These are phyloP conservation scores for Colletes collaris DNA, from an alignment of 2,888 invertebrate genomes.

Conservation along the genomic window DNA sequence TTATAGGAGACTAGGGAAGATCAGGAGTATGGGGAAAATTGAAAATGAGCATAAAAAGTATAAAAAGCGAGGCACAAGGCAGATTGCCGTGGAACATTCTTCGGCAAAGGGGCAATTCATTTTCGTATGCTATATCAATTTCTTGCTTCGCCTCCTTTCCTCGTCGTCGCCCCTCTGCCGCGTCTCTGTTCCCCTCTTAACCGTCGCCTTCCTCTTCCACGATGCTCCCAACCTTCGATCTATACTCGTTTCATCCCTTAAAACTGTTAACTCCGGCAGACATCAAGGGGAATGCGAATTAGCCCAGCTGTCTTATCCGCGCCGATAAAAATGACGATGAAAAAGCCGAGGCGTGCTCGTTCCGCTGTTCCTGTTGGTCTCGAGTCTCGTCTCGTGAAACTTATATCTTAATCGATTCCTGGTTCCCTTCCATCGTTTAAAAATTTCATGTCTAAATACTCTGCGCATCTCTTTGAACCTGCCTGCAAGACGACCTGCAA, in stretches of 20 bases:
- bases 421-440: conserved; percentile 47
- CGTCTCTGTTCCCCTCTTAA: conserved; percentile 53
- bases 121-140: conserved; percentile 83
- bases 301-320: conserved; percentile 76
- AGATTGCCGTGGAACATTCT: conserved; percentile 82
- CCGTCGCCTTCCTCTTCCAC: conserved; percentile 44
- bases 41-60: conserved; percentile 82
- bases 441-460: conserved; percentile 61
- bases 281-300: conserved; percentile 82
- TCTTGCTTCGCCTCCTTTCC: conserved; percentile 80
- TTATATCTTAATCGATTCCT: conserved; percentile 67
- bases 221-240: conserved; percentile 73
- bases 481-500: conserved; percentile 30
- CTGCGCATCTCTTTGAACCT: conserved; percentile 38
- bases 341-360: conserved; percentile 53
- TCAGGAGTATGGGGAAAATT: conserved; percentile 76
- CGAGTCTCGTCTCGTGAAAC: conserved; percentile 41
- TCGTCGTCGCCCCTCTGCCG: conserved; percentile 53
- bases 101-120: conserved; percentile 82
- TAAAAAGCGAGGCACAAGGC: conserved; percentile 79
- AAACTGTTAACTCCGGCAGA: conserved; percentile 82
- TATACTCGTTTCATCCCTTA: conserved; percentile 82
- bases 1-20: conserved; percentile 76
- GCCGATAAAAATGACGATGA: conserved; percentile 74
- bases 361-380: conserved; percentile 15